phyloP scores from a whole-genome alignment of 2,888 invertebrate genomes.

The Linyphia triangularis region DNA sequence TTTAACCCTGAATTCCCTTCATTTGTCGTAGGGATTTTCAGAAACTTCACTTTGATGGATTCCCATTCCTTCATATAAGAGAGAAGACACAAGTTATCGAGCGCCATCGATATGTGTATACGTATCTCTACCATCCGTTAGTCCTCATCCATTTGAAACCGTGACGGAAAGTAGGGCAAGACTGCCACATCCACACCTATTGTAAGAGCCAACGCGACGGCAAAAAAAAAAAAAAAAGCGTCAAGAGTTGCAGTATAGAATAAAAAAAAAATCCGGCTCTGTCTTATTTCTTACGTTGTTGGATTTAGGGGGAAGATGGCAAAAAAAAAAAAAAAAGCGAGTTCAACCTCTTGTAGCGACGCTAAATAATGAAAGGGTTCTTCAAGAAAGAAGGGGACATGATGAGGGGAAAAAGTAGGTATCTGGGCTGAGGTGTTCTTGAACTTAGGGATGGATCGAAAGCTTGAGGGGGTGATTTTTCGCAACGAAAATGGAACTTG shows the following conservation, averaged over 20 bases:
- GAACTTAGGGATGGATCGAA: conserved; percentile 23
- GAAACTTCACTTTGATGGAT: background rate
- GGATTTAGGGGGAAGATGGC: background rate
- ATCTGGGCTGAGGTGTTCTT: conserved; percentile 57
- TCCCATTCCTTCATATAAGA: background rate
- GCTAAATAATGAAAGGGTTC: conserved; percentile 68
- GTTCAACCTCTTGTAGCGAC: conserved; percentile 58
- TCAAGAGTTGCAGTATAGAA: background rate
- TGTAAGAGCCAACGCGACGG: conserved; percentile 11
- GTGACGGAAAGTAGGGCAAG: conserved; percentile 47
- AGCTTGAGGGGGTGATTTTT: conserved; percentile 34
- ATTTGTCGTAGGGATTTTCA: background rate
- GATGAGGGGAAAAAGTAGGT: conserved; percentile 9
- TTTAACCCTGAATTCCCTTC: too few species aligned
- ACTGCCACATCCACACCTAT: conserved; percentile 12
- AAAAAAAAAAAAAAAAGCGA: conserved; percentile 41
- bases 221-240: conserved; percentile 7
- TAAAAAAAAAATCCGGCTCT: conserved; percentile 21
- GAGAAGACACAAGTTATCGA: background rate
- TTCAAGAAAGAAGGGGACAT: conserved; percentile 28
- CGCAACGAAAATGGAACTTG: conserved; percentile 24
- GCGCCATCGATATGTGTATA: background rate
- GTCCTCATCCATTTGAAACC: conserved; percentile 12
- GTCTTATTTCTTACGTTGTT: conserved; percentile 32
- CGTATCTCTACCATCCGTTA: conserved; percentile 3